Base-by-base conservation (phyloP, 2,113 vertebrate species). In the Gopherus flavomarginatus region DNA sequence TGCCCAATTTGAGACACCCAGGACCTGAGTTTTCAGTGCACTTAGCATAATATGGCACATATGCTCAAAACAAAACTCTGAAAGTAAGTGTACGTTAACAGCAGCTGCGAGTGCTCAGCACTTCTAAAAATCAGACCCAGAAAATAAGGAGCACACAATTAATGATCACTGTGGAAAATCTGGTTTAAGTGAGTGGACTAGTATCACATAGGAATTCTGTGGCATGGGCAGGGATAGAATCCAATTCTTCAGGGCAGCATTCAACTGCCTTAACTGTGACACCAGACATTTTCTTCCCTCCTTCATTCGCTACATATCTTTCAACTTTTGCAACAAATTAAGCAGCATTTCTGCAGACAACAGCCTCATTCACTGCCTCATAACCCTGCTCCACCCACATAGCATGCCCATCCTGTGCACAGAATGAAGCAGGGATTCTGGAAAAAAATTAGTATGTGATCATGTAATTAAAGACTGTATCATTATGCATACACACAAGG, bases 201-300 rank as follows among this genome's bases (percentile, higher is more conserved):
- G 77, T 14, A 19, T 21, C 47, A 79, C 17, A 31, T 5, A 22
- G 77, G 52, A 44, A 85, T 0, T 1, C 1, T 2, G 35, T 26
- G 56, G 72, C 38, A 49, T 17, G 26, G 49, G 91, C 49, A 14
- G 49, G 38, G 38, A 42, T 10, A 56, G 47, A 31, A 19, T 42
- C n/a, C 81, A 1, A 1, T 47, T 13, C 21, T 0, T 0, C 8
- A 11, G 14, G 0, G 2, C 17, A 26, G 49, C 22, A 77, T 19
- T 47, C 54, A 47, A 29, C 26, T 56, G 42, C 35, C 38, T 35
- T n/a, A 4, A 53, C 3, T 6, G 44, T 77, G 75, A 44, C 22
- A 44, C 22, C n/a, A 13, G 42, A 17, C 42, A 1, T 1, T 2
- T 8, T 22, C 31, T 22, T 24, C 26, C 6, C 42, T 35, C 27